Evolutionary conservation across 2,888 invertebrate species (phyloP), one percentile per base, ranked within the genome.

Genomic region (Dione vanillae): DNA sequence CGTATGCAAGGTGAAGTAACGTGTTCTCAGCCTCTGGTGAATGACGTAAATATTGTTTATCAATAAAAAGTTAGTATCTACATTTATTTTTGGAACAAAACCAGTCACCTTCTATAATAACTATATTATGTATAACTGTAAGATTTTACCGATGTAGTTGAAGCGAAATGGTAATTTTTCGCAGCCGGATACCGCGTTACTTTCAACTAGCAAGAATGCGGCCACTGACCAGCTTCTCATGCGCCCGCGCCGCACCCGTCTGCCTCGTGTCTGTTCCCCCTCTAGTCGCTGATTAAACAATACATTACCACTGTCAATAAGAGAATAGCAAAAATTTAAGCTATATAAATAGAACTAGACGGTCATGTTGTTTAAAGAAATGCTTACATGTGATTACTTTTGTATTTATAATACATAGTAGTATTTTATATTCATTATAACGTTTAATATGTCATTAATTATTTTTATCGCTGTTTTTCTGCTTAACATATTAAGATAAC

Each of bases 121-220:
- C 10, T 35, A 20, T 56, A 20, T 70, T 59, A 45, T 62, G 45
- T 65, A 43, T 67, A 41, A 52, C 59, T 14, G 37, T 67, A 58
- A 37, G 58, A 35, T 14, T 56, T 65, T 70, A 58, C 56, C 77
- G 76, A 76, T 76, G n/a, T 35, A 67, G 56, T 67, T 73, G 70
- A 79, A 78, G 79, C 80, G 80, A 82, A 83, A 82, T 86, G 82
- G 83, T 85, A 85, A 88, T 89, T 91, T 91, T 92, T 91, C 87
- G 90, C 90, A 88, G 89, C 89, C 92, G 92, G 92, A 92, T 90
- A 85, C 88, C 83, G 87, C 85, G 87, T 88, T 89, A 90, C 92
- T 92, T 92, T 92, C 92, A 91, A 92, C 88, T 88, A 86, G 80
- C 78, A 84, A 85, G 92, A 92, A 92, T 92, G 92, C 92, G 92